Evolutionary conservation across 2,888 invertebrate species (phyloP).

Genomic region (Endomychus coccineus): DNA sequence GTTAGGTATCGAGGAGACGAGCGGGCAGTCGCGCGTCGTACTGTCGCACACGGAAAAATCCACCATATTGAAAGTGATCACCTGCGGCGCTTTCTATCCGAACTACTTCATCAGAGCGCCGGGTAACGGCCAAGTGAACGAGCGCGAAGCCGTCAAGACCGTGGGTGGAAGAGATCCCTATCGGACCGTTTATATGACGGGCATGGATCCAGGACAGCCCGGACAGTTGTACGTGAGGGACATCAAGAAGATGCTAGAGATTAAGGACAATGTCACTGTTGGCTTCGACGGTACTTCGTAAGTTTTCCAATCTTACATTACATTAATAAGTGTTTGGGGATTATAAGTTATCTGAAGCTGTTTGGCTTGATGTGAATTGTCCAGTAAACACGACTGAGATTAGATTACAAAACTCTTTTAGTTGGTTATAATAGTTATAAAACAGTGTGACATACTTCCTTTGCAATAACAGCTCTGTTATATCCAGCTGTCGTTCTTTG

Average conservation of each 20-base stretch:
- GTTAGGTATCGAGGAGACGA: constrained; percentile 53
- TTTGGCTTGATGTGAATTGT: no score
- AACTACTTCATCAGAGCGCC: constrained; percentile 67
- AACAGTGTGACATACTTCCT: no score
- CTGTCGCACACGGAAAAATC: constrained; percentile 49
- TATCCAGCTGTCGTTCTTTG: no score
- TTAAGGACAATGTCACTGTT: constrained; percentile 47
- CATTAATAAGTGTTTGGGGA: no score
- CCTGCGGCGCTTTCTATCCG: constrained; percentile 89
- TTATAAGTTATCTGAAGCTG: background rate
- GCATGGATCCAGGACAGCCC: constrained; percentile 58
- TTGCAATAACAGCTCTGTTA: no score
- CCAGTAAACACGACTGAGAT: no score
- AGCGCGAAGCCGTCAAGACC: constrained; percentile 57
- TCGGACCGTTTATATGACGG: constrained; percentile 62
- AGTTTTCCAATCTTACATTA: constrained; percentile 15
- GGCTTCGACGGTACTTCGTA: constrained; percentile 49
- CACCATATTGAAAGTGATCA: constrained; percentile 62
- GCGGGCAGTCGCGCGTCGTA: constrained; percentile 40
- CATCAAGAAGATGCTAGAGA: constrained; percentile 50
- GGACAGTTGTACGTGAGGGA: constrained; percentile 59
- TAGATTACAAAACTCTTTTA: no score
- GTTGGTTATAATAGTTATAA: no score
- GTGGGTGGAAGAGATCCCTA: constrained; percentile 70
- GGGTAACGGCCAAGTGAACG: constrained; percentile 49